Evolutionary conservation across 2,888 invertebrate species (phyloP), one percentile per base, ranked within the genome.

Genomic region (Diplazon laetatorius): DNA sequence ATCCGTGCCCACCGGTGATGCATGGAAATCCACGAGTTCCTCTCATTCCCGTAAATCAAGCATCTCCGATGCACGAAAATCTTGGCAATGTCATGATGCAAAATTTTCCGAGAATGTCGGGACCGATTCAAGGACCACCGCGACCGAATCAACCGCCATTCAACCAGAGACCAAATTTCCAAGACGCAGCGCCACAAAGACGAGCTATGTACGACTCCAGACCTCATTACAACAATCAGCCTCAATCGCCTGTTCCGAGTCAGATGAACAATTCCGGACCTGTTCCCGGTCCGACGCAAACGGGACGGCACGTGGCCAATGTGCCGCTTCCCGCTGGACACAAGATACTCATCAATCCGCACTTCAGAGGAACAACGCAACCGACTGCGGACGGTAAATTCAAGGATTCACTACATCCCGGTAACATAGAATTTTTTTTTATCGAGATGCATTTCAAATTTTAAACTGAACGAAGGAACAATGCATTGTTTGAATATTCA

Each of bases 301-400:
- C 82, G 9, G 60, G 78, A 48, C 78, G 85, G 3, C 85, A 84
- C 74, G 81, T 88, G 55, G 79, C 88, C 22, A 87, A 80, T 73
- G 82, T 86, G 77, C 86, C 87, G 71, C 83, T 89, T 80, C 85
- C 88, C 73, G 83, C 88, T 44, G 93, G 93, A 0, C 94, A 93
- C 91, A 95, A 93, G 88, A 95, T 93, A 88, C 92, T 93, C 85
- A 95, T 94, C 86, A 95, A 93, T 91, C 96, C 94, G 6, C 94
- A 94, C 87, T 94, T 93, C 84, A 93, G 93, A 89, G 95, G 93
- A 14, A 92, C 91, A 60, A 93, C 93, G 77, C 93, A 93, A 81
- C 92, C 93, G 10, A 87, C 89, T 0, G 92, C 91, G 80, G 93
- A 93, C 84, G 93, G 92, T 94, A 88, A 91, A 87, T 85, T 63